Percentiles rank a stretch among this genome's conserved stretches.
phyloP scores from a whole-genome alignment of 2,797 vertebrate species.

The Sebastes vulpes region DNA sequence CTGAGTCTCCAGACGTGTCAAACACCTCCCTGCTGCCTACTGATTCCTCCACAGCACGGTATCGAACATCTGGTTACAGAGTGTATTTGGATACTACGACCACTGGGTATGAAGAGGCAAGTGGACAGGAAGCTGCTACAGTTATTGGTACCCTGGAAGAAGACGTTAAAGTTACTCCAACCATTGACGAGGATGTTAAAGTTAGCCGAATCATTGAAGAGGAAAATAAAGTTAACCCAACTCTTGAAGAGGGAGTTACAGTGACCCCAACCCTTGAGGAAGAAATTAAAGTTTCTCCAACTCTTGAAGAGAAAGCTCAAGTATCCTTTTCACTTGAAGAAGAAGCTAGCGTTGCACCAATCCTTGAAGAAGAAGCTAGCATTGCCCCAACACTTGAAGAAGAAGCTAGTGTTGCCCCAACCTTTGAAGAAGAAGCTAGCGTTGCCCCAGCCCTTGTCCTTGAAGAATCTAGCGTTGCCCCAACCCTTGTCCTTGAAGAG shows the following conservation, averaged over 20 bases:
- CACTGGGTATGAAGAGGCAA: conserved; percentile 64
- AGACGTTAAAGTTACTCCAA: neutral
- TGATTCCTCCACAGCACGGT: conserved; percentile 6
- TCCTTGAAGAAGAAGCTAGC: conserved; percentile 3
- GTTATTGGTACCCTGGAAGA: conserved; percentile 17
- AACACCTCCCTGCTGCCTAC: conserved; percentile 32
- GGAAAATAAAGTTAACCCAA: neutral
- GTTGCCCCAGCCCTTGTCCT: neutral
- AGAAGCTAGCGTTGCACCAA: neutral
- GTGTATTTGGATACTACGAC: conserved; percentile 40
- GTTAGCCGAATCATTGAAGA: neutral
- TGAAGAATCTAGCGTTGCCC: neutral
- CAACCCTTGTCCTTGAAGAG: neutral
- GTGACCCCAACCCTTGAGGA: neutral
- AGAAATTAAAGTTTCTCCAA: neutral
- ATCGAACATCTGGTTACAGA: conserved; percentile 47
- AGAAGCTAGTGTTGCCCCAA: neutral
- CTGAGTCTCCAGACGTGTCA: conserved; percentile 32
- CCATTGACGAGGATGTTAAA: neutral
- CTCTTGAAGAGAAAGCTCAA: neutral
- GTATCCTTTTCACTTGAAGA: neutral
- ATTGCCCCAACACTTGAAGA: neutral
- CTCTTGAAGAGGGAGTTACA: neutral
- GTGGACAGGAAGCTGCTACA: conserved; percentile 60
- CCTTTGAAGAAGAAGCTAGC: neutral